Percentiles rank a stretch among this genome's conserved stretches.
Evolutionary conservation across 2,888 invertebrate genomes (phyloP).

Genomic region (Pseudococcus viburni): DNA sequence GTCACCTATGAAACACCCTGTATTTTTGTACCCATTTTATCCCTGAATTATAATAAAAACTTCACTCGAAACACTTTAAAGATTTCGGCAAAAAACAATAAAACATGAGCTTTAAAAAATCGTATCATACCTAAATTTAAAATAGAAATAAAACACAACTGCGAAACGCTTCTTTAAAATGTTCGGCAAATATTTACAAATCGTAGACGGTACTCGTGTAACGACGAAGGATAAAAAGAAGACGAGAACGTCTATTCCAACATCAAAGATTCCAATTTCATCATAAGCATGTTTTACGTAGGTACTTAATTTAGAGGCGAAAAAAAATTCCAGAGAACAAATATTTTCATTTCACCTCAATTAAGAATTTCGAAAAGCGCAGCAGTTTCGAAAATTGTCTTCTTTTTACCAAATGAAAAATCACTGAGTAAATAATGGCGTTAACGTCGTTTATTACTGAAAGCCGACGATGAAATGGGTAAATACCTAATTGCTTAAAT

Average conservation of each 20-base stretch:
- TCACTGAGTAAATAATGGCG: neutral
- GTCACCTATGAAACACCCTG: too few species aligned
- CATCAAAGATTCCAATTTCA: conserved; percentile 20
- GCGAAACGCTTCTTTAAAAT: neutral
- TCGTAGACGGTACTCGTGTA: neutral
- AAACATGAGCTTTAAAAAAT: too few species aligned
- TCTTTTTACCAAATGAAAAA: neutral
- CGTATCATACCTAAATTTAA: too few species aligned
- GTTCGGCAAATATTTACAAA: neutral
- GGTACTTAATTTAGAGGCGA: neutral
- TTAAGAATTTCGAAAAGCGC: neutral
- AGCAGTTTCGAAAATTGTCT: neutral
- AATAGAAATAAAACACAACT: neutral
- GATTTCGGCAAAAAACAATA: too few species aligned
- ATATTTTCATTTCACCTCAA: conserved; percentile 26
- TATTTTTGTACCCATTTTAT: too few species aligned
- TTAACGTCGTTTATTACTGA: neutral
- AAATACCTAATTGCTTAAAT: conserved; percentile 13
- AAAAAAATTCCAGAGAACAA: neutral
- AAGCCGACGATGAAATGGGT: neutral
- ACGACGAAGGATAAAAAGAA: neutral
- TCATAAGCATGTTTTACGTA: neutral
- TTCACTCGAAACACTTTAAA: too few species aligned
- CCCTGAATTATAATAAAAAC: too few species aligned
- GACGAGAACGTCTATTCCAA: conserved; percentile 1